phyloP scores from a whole-genome alignment of 2,797 vertebrate species.

The Perdix hodgsoniae region DNA sequence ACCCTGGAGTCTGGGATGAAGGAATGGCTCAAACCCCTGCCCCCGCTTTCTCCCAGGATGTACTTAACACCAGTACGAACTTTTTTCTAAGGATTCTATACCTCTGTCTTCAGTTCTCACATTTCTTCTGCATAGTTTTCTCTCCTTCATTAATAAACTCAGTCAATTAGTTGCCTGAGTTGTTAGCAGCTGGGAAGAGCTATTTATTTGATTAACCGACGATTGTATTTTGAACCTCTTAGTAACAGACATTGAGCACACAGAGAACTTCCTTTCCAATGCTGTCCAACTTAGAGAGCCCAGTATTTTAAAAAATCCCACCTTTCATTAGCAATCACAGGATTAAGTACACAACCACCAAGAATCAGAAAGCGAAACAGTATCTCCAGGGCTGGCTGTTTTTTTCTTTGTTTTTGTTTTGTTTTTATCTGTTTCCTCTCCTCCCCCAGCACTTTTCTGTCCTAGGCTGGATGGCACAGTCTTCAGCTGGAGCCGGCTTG shows the following conservation, averaged over 20 bases:
- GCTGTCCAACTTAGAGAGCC: slow-evolving; percentile 50
- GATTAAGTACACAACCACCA: slow-evolving; percentile 55
- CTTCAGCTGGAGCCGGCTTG: not conserved
- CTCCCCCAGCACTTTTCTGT: slow-evolving; percentile 18
- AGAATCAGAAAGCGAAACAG: slow-evolving; percentile 65
- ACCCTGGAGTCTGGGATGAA: not conserved
- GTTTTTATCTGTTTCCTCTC: not conserved
- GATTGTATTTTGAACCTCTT: slow-evolving; percentile 47
- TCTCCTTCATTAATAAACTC: slow-evolving; percentile 38
- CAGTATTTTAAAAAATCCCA: slow-evolving; percentile 55
- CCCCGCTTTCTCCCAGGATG: not conserved
- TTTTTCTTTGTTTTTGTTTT: slow-evolving; percentile 1
- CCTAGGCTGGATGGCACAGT: slow-evolving; percentile 6
- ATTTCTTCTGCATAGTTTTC: not conserved
- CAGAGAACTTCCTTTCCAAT: slow-evolving; percentile 58
- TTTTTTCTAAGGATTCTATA: not conserved
- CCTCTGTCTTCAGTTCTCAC: not conserved
- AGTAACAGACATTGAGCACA: slow-evolving; percentile 36
- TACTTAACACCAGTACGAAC: not conserved
- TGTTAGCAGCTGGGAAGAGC: not conserved
- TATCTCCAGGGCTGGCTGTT: slow-evolving; percentile 26
- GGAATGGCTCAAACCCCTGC: not conserved
- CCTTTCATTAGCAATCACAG: slow-evolving; percentile 43
- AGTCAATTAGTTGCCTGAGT: slow-evolving; percentile 35
- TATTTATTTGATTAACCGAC: slow-evolving; percentile 51